A percentile compares a stretch with the other conserved stretches of the same genome.
These are phyloP conservation scores for Nesidiocoris tenuis DNA, from an alignment of 2,888 invertebrate species.

Conservation along the genomic window DNA sequence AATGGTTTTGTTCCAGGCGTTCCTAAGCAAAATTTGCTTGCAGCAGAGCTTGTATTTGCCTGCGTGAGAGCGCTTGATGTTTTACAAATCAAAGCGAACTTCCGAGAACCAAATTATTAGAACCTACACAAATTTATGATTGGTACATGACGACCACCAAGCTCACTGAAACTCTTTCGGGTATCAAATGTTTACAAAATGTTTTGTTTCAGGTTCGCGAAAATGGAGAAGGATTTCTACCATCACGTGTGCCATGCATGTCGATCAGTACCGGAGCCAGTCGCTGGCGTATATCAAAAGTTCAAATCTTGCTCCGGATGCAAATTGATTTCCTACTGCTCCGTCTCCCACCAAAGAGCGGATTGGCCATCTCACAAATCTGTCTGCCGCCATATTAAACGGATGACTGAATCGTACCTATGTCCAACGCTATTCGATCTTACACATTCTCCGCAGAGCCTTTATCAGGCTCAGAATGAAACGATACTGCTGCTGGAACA, in stretches of 20 bases:
- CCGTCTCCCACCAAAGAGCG: constrained; percentile 36
- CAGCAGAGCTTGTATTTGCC: no score
- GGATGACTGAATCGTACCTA: constrained; percentile 1
- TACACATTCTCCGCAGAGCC: background rate
- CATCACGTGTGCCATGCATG: constrained; percentile 44
- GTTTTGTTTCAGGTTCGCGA: constrained; percentile 1
- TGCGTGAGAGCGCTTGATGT: no score
- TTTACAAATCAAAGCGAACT: no score
- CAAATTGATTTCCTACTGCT: constrained; percentile 42
- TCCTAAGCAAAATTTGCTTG: no score
- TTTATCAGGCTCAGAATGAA: constrained; percentile 8
- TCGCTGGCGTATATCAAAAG: constrained; percentile 11
- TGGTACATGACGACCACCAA: no score
- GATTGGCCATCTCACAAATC: constrained; percentile 44
- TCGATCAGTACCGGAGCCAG: background rate
- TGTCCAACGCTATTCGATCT: constrained; percentile 22
- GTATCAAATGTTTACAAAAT: no score
- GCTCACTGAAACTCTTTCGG: no score
- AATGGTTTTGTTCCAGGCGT: no score
- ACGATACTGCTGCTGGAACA: constrained; percentile 18
- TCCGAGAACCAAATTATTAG: no score
- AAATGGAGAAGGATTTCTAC: constrained; percentile 32
- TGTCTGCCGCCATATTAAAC: constrained; percentile 33
- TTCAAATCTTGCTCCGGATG: constrained; percentile 41
- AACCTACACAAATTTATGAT: no score